phyloP scores from a whole-genome alignment of 2,888 invertebrate species.

The Erebia aethiops region DNA sequence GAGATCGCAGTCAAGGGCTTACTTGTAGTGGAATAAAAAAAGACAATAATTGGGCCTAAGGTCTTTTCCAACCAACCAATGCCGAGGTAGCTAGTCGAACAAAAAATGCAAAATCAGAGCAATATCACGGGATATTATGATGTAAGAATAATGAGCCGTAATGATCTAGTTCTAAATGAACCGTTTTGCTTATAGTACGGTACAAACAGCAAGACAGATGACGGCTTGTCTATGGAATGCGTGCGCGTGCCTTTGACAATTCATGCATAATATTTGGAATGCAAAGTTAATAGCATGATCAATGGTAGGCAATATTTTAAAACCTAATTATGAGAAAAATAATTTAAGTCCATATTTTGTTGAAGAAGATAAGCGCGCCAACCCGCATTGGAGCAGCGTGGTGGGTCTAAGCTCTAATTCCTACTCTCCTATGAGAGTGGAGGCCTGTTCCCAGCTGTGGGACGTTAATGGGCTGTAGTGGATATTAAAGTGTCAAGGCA shows the following conservation, averaged over 20 bases:
- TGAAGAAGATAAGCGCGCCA: too few relatives aligned
- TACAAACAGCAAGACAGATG: conserved; percentile 32
- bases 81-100: neutral
- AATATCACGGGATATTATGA: conserved; percentile 21
- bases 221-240: conserved; percentile 36
- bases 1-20: too few relatives aligned
- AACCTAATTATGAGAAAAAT: neutral
- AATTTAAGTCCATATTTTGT: too few relatives aligned
- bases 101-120: conserved; percentile 13
- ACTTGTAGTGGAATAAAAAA: too few relatives aligned
- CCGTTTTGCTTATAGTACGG: conserved; percentile 32
- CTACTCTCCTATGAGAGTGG: too few relatives aligned
- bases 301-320: conserved; percentile 4
- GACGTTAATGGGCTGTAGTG: too few relatives aligned
- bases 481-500: too few relatives aligned
- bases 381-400: too few relatives aligned
- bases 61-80: neutral
- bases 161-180: conserved; percentile 27
- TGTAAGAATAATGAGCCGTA: conserved; percentile 29
- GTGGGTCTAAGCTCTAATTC: too few relatives aligned
- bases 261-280: conserved; percentile 22
- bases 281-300: conserved; percentile 13
- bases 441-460: too few relatives aligned
- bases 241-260: conserved; percentile 32
- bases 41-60: too few relatives aligned